These are phyloP conservation scores for Melanostoma mellinum DNA, from an alignment of 2,888 invertebrate species.

Conservation along the genomic window DNA sequence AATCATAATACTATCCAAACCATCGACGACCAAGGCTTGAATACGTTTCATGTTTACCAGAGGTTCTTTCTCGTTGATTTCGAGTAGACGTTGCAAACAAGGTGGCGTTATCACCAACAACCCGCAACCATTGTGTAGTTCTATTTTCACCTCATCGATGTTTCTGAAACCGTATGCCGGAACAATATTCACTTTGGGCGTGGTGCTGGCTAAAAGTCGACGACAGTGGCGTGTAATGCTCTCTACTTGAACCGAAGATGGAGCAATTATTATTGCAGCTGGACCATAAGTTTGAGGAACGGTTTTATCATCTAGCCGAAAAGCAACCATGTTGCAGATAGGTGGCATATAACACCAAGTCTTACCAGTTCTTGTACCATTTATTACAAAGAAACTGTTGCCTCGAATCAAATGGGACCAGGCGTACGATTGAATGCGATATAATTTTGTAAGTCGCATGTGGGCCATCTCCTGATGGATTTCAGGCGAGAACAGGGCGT, in stretches of 20 bases:
- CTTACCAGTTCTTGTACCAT: conserved; percentile 85
- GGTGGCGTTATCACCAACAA: conserved; percentile 88
- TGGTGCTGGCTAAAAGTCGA: conserved; percentile 81
- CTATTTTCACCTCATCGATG: conserved; percentile 74
- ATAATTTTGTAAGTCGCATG: conserved; percentile 76
- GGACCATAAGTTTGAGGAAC: conserved; percentile 84
- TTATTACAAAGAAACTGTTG: conserved; percentile 86
- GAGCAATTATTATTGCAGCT: conserved; percentile 86
- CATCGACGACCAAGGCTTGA: conserved; percentile 87
- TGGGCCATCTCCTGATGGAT: conserved; percentile 76
- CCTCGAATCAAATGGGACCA: conserved; percentile 88
- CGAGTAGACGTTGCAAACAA: conserved; percentile 83
- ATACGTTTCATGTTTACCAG: conserved; percentile 85
- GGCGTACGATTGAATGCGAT: conserved; percentile 85
- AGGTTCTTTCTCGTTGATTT: conserved; percentile 80
- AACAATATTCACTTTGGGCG: conserved; percentile 80
- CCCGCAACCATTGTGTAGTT: conserved; percentile 86
- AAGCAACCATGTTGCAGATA: conserved; percentile 85
- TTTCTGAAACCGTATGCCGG: conserved; percentile 80
- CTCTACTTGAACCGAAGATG: conserved; percentile 84
- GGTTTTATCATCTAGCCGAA: conserved; percentile 64
- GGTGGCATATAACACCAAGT: conserved; percentile 88
- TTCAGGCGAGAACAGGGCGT: conserved; percentile 75
- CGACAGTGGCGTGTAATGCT: conserved; percentile 82
- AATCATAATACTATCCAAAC: conserved; percentile 85